Conservation (phyloP, 2,113 vertebrate species). For the Xerus inauris region DNA sequence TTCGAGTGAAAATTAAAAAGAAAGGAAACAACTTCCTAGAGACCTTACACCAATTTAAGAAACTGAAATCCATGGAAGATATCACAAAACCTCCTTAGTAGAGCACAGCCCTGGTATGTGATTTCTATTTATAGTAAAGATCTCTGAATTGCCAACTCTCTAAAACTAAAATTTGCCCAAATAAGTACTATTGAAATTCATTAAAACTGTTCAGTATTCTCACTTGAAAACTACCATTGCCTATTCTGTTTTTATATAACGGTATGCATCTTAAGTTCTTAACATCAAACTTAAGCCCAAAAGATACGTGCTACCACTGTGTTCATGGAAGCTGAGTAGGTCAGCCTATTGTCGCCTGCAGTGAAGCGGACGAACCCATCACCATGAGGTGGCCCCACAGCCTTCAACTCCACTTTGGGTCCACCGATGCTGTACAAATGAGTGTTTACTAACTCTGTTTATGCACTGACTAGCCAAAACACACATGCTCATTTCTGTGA, state of each 20-base stretch:
- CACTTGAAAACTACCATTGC: background rate
- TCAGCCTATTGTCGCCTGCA: background rate
- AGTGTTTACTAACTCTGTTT: background rate
- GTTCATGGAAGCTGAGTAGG: background rate
- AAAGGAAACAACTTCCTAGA: background rate
- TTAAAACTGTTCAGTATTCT: background rate
- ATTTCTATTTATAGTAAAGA: background rate
- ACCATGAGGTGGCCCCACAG: background rate
- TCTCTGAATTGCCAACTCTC: background rate
- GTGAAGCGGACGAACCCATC: too few species aligned
- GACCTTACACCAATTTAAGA: background rate
- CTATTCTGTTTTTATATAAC: background rate
- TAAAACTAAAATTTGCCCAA: background rate
- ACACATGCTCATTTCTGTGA: background rate
- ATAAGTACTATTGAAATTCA: background rate
- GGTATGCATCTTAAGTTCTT: background rate
- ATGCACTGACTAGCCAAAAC: background rate
- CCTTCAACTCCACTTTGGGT: background rate
- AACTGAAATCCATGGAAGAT: background rate
- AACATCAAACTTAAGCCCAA: background rate
- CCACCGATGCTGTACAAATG: too few species aligned
- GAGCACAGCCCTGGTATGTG: background rate
- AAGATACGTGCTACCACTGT: background rate
- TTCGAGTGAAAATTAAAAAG: background rate
- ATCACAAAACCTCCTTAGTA: background rate